Percentiles rank a stretch among this genome's conserved stretches.
Conservation (phyloP, 2,797 vertebrate species). For the Myotis daubentonii region DNA sequence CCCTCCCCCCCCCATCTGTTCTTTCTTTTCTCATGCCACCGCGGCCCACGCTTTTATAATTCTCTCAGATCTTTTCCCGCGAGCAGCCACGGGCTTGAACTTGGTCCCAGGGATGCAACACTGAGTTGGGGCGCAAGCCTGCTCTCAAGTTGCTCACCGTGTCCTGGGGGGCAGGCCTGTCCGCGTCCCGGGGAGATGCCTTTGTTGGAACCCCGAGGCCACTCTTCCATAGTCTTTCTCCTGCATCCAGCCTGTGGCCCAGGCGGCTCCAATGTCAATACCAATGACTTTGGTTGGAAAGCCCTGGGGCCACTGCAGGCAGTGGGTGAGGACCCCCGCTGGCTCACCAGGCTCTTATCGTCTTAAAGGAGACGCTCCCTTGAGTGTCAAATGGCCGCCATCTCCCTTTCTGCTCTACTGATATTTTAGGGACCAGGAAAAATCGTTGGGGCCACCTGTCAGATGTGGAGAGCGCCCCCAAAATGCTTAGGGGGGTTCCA, state of each 20-base stretch:
- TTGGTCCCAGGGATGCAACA: background rate
- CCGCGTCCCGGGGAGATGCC: background rate
- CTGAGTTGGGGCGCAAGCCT: background rate
- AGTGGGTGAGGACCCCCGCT: background rate
- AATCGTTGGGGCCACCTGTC: background rate
- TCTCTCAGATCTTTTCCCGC: background rate
- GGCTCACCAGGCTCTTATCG: background rate
- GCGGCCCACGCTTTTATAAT: background rate
- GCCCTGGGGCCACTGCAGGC: background rate
- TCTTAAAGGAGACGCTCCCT: background rate
- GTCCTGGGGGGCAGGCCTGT: background rate
- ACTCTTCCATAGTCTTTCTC: background rate
- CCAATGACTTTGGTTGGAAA: background rate
- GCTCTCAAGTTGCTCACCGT: background rate
- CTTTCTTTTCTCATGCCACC: background rate
- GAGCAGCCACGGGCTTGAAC: background rate
- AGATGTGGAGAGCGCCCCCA: background rate
- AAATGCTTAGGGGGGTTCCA: background rate
- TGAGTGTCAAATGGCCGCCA: background rate
- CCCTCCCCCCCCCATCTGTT: rapidly evolving
- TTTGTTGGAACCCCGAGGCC: background rate
- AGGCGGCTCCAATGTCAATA: background rate
- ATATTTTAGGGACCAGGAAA: background rate
- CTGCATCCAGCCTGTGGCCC: rapidly evolving
- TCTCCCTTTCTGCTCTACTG: background rate